Base-by-base conservation (phyloP, 2,113 vertebrate genomes). In the Protobothrops mucrosquamatus region DNA sequence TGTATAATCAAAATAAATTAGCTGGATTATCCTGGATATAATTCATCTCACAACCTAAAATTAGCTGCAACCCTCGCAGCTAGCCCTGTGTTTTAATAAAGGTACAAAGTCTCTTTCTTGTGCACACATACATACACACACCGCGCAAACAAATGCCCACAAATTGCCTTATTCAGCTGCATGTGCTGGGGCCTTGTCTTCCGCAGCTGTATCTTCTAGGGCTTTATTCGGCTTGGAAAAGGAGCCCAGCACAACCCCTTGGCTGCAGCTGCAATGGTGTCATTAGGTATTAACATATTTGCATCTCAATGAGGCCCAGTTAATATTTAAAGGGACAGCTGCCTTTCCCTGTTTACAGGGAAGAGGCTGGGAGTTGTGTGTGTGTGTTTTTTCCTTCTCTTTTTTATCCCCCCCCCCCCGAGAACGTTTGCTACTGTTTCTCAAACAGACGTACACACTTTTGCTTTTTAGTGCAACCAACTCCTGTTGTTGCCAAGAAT, bases 281-380 rank as follows among this genome's bases (percentile, higher is more conserved):
- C 96, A 96, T 97, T 96, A 93, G 96, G 91, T 15, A n/a, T 93
- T 89, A 87, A 87, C 85, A 0, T 6, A 97, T 97, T 97, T 97
- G 97, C 97, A 97, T 97, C 94, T 98, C 97, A 98, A 98, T 98
- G 92, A 94, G 92, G 4, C 96, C 23, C 96, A 96, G 97, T 98
- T 97, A 96, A 98, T 97, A 98, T 97, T 97, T 97, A 97, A 97
- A 97, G 97, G 96, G 97, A 96, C 98, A 98, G 97, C 98, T 98
- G 98, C 95, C 96, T 59, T 6, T 93, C 96, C 96, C 94, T 94
- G 94, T 94, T 96, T 34, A 91, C 12, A 4, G 85, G 96, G 95
- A 97, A 96, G 96, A 96, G 95, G 89, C 74, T 15, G 95, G 97
- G 93, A 96, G 10, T 46, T 0, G 43, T 39, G 22, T 18, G 15